A percentile compares a stretch with the other conserved stretches of the same genome.
Conservation (phyloP, 2,113 vertebrate species). For the Ondatra zibethicus region DNA sequence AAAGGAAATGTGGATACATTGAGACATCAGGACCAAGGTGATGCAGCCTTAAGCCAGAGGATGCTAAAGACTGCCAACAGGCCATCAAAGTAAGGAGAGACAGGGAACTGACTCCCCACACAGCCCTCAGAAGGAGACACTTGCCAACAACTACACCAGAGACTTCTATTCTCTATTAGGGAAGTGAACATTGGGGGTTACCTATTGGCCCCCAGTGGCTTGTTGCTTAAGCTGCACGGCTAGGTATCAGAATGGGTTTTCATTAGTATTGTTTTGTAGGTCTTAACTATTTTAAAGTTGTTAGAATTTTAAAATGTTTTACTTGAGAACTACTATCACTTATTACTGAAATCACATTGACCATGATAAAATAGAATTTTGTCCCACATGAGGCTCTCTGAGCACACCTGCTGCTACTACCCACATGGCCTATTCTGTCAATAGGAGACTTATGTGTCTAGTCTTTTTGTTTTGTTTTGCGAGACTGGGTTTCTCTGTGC, state of each 20-base stretch:
- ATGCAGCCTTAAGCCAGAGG: not conserved
- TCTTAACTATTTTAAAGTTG: not conserved
- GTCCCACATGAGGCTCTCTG: rapidly evolving
- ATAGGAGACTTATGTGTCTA: rapidly evolving
- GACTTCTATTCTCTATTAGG: not conserved
- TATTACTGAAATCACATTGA: rapidly evolving
- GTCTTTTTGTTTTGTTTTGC: no score
- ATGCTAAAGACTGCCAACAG: not conserved
- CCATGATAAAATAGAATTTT: not conserved
- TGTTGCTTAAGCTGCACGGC: not conserved
- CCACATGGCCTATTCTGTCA: not conserved
- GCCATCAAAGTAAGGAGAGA: not conserved
- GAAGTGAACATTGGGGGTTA: not conserved
- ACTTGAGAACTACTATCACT: not conserved
- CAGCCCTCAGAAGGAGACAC: not conserved
- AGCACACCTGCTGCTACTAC: no score
- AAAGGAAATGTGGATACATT: not conserved
- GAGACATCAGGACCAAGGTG: not conserved
- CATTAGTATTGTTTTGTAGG: not conserved
- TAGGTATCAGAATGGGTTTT: not conserved
- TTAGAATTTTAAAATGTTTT: not conserved
- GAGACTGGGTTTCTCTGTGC: no score
- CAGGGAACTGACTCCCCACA: not conserved
- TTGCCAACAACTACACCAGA: not conserved
- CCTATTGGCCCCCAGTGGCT: rapidly evolving